Percentiles rank a stretch among this genome's conserved stretches.
Evolutionary conservation across 2,113 vertebrate species (phyloP).

Genomic region (Lota lota): DNA sequence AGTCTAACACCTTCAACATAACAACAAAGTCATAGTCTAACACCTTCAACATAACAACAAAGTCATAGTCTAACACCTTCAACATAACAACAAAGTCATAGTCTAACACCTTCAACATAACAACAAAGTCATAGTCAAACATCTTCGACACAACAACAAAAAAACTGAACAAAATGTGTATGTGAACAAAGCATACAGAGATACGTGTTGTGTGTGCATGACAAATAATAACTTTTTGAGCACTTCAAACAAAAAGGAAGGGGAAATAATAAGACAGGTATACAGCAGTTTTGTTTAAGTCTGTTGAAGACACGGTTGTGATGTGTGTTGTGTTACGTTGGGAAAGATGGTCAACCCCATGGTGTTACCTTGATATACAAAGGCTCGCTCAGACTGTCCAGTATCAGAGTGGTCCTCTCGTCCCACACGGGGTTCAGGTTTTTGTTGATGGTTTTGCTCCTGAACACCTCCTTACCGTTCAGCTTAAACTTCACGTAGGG

Average conservation of each 20-base stretch:
- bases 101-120: not conserved
- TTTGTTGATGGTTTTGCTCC: conserved; percentile 83
- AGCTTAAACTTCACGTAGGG: conserved; percentile 88
- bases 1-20: not conserved
- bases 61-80: not conserved
- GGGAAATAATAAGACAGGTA: no score
- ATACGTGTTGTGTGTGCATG: no score
- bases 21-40: not conserved
- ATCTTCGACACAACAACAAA: not conserved
- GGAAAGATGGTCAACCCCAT: not conserved
- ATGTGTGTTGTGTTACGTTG: not conserved
- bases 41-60: not conserved
- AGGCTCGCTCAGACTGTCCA: conserved; percentile 74
- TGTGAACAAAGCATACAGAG: no score
- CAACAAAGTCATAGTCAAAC: not conserved
- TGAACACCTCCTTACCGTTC: conserved; percentile 81
- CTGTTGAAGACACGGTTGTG: not conserved
- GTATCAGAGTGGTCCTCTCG: conserved; percentile 71
- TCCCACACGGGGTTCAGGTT: conserved; percentile 88
- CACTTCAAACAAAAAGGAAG: not conserved
- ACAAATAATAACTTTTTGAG: no score
- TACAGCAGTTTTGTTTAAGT: not conserved
- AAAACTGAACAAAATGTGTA: no score
- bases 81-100: not conserved
- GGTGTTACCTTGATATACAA: conserved; percentile 80